A percentile compares a stretch with the other conserved stretches of the same genome.
phyloP scores from a whole-genome alignment of 2,888 invertebrate genomes.

The Oscheius sp. region DNA sequence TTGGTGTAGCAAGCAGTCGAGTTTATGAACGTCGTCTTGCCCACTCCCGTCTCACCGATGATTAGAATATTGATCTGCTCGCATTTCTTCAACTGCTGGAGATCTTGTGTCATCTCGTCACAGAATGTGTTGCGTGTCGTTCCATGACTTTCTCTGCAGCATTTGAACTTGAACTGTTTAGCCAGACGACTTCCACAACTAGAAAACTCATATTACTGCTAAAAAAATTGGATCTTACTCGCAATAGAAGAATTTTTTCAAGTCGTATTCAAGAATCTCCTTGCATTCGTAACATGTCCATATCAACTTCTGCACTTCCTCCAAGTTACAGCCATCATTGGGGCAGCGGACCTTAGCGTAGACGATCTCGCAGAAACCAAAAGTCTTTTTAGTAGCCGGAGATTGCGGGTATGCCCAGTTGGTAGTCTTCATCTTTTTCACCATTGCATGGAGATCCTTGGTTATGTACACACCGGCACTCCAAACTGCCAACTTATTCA shows the following conservation, averaged over 20 bases:
- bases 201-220: too few relatives aligned
- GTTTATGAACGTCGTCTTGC: conserved; percentile 16
- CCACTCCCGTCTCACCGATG: conserved; percentile 1
- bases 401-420: too few relatives aligned
- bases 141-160: conserved; percentile 3
- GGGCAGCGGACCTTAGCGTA: too few relatives aligned
- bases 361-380: too few relatives aligned
- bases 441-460: too few relatives aligned
- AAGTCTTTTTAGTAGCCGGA: too few relatives aligned
- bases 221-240: too few relatives aligned
- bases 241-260: not conserved
- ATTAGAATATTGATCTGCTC: conserved; percentile 1
- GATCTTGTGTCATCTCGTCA: not conserved
- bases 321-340: too few relatives aligned
- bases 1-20: not conserved
- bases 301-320: not conserved
- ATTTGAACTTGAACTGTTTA: not conserved
- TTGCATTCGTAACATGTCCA: conserved; percentile 1
- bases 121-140: not conserved
- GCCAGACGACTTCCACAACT: conserved; percentile 6
- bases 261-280: not conserved
- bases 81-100: not conserved
- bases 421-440: too few relatives aligned
- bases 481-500: too few relatives aligned
- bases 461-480: too few relatives aligned